A percentile compares a stretch with the other conserved stretches of the same genome.
Conservation (phyloP, 2,113 vertebrate species). For the Merops nubicus region DNA sequence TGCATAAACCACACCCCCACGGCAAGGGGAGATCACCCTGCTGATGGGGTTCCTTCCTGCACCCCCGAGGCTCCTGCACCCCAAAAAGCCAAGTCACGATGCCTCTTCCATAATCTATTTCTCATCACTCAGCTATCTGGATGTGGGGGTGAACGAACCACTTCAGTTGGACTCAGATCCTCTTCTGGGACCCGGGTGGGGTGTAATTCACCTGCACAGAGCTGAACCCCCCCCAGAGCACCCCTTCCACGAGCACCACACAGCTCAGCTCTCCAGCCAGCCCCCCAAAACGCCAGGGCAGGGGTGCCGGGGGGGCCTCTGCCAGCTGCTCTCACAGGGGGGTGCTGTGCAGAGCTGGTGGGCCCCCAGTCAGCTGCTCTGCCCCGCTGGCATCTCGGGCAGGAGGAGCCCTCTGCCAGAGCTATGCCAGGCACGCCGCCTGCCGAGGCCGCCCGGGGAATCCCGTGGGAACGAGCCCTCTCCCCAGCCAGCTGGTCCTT, state of each 20-base stretch:
- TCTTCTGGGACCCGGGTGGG: neutral
- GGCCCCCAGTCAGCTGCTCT: constrained; percentile 53
- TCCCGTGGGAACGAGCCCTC: neutral
- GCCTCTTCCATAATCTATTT: fast-evolving
- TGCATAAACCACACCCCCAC: neutral
- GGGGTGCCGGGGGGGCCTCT: neutral
- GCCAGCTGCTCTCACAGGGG: neutral
- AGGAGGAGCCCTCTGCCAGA: neutral
- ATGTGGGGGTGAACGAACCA: neutral
- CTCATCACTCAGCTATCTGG: neutral
- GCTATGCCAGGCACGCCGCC: neutral
- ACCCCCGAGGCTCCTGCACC: neutral
- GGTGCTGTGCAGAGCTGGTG: constrained; percentile 39
- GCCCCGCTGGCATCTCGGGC: neutral
- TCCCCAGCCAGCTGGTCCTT: constrained; percentile 20
- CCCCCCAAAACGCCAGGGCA: neutral
- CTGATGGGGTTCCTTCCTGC: neutral
- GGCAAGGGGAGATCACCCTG: fast-evolving
- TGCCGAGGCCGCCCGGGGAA: neutral
- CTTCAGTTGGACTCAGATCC: neutral
- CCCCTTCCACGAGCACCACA: neutral
- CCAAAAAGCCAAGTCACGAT: neutral
- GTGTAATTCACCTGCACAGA: neutral
- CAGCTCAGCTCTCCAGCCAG: neutral
- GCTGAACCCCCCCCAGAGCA: neutral